These are phyloP conservation scores for Schlechtendalia chinensis DNA, from an alignment of 1,140 invertebrate species.

Conservation along the genomic window DNA sequence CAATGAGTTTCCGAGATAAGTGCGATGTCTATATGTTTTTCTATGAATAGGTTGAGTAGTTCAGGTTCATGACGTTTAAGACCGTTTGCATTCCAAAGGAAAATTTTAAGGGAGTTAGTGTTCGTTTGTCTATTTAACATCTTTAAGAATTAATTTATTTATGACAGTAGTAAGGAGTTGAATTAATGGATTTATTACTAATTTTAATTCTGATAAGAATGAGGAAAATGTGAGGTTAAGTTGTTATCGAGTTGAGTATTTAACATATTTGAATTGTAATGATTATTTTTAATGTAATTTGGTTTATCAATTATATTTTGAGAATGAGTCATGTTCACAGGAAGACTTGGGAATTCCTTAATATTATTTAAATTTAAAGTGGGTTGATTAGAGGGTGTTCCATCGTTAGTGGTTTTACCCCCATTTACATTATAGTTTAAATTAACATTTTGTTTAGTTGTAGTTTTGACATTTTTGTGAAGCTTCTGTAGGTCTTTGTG, in stretches of 20 bases:
- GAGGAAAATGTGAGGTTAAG: neutral
- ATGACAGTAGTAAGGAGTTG: neutral
- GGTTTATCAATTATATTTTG: neutral
- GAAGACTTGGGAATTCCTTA: conserved; percentile 12
- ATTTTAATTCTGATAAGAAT: conserved; percentile 19
- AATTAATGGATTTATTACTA: conserved; percentile 8
- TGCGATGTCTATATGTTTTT: too few species aligned
- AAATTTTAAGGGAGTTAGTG: neutral
- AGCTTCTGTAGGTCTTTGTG: too few species aligned
- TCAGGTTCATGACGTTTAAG: too few species aligned
- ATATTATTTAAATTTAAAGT: conserved; percentile 20
- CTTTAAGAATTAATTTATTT: conserved; percentile 10
- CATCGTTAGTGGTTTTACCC: conserved; percentile 11
- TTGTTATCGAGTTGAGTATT: neutral
- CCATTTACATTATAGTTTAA: conserved; percentile 11
- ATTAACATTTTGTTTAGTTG: conserved; percentile 7
- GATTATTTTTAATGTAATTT: neutral
- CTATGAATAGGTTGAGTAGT: too few species aligned
- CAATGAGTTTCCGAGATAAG: too few species aligned
- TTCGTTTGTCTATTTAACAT: neutral
- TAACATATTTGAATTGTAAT: conserved; percentile 2
- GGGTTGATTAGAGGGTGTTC: conserved; percentile 13
- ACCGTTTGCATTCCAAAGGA: conserved; percentile 52
- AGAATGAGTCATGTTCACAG: neutral
- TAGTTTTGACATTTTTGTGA: neutral